phyloP scores from a whole-genome alignment of 2,888 invertebrate species.

The Neoaliturus tenellus region DNA sequence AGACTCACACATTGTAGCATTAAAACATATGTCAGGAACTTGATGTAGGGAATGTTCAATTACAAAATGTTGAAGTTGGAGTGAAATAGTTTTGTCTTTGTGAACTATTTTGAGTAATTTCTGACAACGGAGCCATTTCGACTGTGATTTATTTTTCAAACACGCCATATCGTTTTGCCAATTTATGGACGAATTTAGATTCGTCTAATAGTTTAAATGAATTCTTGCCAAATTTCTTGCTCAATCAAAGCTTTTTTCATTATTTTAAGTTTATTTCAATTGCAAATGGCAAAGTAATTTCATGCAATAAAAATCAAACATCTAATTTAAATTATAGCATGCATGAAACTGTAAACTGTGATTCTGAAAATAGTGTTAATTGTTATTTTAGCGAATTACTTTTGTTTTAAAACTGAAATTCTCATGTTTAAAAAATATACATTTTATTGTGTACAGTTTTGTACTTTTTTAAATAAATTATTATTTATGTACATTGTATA shows the following conservation, averaged over 20 bases:
- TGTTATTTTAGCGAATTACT: not conserved
- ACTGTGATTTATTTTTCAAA: not conserved
- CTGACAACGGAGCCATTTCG: not conserved
- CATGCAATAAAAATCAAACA: too few species aligned
- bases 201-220: not conserved
- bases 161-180: not conserved
- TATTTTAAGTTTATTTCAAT: too few species aligned
- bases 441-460: slow-evolving; percentile 18
- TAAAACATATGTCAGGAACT: too few species aligned
- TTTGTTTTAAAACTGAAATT: too few species aligned
- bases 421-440: too few species aligned
- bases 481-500: not conserved
- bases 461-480: slow-evolving; percentile 26
- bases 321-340: too few species aligned
- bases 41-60: too few species aligned
- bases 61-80: not conserved
- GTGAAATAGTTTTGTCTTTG: not conserved
- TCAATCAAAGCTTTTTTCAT: too few species aligned
- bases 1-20: too few species aligned
- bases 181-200: not conserved
- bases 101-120: not conserved
- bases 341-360: too few species aligned
- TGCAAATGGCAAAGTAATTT: too few species aligned
- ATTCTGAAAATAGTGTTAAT: too few species aligned
- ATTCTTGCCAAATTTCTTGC: slow-evolving; percentile 8